Evolutionary conservation across 2,888 invertebrate species (phyloP).

Genomic region (Amiota mariae): DNA sequence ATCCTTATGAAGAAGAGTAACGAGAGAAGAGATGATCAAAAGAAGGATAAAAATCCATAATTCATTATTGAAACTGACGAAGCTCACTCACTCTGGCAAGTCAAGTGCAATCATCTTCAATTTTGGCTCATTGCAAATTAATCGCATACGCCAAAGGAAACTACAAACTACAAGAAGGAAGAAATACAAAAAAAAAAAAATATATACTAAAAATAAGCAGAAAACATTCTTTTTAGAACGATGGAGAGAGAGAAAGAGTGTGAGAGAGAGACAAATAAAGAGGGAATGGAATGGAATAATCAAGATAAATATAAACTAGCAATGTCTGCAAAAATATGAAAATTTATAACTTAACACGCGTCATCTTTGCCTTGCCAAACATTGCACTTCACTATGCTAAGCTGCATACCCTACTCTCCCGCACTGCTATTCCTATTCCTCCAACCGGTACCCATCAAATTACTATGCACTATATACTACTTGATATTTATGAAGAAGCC

Average conservation of each 20-base stretch:
- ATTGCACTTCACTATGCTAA: conserved; percentile 15
- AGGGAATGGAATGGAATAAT: conserved; percentile 46
- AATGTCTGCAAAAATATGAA: conserved; percentile 27
- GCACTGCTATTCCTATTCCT: background rate
- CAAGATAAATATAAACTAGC: conserved; percentile 34
- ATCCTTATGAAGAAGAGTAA: background rate
- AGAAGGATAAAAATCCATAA: conserved; percentile 16
- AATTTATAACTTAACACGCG: conserved; percentile 26
- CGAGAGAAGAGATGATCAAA: background rate
- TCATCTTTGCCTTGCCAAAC: background rate
- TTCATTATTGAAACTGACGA: conserved; percentile 28
- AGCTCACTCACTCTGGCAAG: conserved; percentile 32
- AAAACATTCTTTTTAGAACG: too few relatives aligned
- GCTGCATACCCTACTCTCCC: conserved; percentile 44
- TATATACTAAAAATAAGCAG: conserved; percentile 50
- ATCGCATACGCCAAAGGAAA: conserved; percentile 45
- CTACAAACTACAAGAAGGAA: conserved; percentile 33
- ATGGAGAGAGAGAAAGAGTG: too few relatives aligned
- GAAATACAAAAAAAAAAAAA: conserved; percentile 44
- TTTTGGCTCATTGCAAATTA: conserved; percentile 64
- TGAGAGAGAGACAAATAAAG: too few relatives aligned
- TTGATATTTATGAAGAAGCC: conserved; percentile 52
- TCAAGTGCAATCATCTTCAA: conserved; percentile 62
- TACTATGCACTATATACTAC: background rate
- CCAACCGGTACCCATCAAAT: too few relatives aligned